These are phyloP conservation scores for Acropora tenuis DNA, from an alignment of 64 coral and sea anemone genomes.

Conservation along the genomic window DNA sequence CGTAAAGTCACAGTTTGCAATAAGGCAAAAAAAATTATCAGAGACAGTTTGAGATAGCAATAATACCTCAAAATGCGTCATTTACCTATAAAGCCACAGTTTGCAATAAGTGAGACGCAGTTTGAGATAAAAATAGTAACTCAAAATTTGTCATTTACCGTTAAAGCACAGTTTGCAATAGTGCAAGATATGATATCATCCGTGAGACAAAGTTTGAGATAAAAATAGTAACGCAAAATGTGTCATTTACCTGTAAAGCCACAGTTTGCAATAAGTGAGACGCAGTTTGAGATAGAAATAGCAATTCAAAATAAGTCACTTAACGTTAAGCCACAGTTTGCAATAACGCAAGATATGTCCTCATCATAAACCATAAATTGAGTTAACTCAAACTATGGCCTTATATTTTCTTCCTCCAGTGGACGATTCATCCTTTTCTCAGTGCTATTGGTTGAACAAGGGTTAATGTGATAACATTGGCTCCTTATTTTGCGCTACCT, in stretches of 20 bases:
- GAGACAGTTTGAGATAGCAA: too few relatives aligned
- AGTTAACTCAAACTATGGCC: background rate
- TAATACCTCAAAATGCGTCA: too few relatives aligned
- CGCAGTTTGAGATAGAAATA: background rate
- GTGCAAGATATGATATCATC: background rate
- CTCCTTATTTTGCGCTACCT: conserved; percentile 5
- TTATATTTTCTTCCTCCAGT: background rate
- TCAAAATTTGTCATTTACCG: conserved; percentile 6
- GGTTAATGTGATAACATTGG: background rate
- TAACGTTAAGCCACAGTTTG: background rate
- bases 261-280: background rate
- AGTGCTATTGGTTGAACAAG: background rate
- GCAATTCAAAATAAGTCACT: background rate
- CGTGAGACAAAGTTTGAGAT: background rate
- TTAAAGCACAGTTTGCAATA: background rate
- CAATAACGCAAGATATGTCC: conserved; percentile 14
- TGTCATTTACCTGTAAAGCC: background rate
- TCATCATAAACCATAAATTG: background rate
- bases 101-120: background rate
- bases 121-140: background rate
- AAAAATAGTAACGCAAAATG: background rate
- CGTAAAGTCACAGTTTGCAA: too few relatives aligned
- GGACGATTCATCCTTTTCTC: background rate
- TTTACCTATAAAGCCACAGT: too few relatives aligned
- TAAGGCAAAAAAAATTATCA: too few relatives aligned